Conservation (phyloP, 2,888 invertebrate species). For the Cheilosia pagana region DNA sequence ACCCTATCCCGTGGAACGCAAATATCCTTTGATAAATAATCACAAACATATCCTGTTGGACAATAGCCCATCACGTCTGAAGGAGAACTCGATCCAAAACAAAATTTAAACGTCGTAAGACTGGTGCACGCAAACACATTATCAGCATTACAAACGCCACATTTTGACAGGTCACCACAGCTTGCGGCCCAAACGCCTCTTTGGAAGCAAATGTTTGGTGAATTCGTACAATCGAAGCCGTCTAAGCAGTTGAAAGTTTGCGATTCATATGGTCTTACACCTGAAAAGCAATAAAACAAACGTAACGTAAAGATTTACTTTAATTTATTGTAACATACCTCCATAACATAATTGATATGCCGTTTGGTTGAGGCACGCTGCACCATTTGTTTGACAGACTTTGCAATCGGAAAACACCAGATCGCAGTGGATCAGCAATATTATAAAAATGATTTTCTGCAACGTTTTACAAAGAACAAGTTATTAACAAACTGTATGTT, state of each 20-base stretch:
- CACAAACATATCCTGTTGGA: constrained; percentile 78
- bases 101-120: constrained; percentile 79
- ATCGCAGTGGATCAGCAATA: background rate
- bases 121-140: constrained; percentile 80
- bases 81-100: constrained; percentile 79
- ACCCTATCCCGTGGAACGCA: constrained; percentile 76
- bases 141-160: constrained; percentile 78
- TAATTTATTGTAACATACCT: constrained; percentile 61
- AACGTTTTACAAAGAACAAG: background rate
- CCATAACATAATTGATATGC: constrained; percentile 80
- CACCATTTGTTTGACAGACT: constrained; percentile 79
- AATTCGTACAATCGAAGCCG: constrained; percentile 80
- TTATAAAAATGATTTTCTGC: constrained; percentile 12
- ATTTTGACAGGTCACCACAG: constrained; percentile 80
- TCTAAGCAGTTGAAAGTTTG: constrained; percentile 79
- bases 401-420: constrained; percentile 76
- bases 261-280: constrained; percentile 70
- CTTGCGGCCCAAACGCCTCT: constrained; percentile 78
- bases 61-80: constrained; percentile 78
- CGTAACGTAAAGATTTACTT: background rate
- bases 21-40: constrained; percentile 77
- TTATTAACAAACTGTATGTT: background rate
- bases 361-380: constrained; percentile 80
- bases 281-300: constrained; percentile 24
- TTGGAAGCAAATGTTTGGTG: constrained; percentile 80